These are phyloP conservation scores for Telmatochromis brichardi DNA, from an alignment of 2,113 vertebrate species.

Conservation along the genomic window DNA sequence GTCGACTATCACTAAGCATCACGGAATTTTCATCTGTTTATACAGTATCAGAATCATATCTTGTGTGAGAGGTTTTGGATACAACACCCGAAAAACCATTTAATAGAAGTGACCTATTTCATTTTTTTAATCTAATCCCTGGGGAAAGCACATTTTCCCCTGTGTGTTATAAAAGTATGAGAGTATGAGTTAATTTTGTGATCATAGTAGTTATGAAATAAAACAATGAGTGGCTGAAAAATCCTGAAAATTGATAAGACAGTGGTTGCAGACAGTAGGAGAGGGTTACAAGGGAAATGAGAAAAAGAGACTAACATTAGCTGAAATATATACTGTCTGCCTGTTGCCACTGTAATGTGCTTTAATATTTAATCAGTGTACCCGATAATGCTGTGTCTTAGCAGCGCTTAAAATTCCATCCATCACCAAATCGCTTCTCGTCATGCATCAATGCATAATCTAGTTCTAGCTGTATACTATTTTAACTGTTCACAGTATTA, in stretches of 20 bases:
- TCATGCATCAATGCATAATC: background rate
- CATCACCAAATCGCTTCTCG: background rate
- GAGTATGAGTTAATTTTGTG: background rate
- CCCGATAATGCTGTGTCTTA: constrained; percentile 9
- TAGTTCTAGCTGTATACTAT: background rate
- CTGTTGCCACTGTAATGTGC: background rate
- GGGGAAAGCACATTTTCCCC: background rate
- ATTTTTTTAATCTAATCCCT: background rate
- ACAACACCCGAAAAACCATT: background rate
- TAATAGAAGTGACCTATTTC: constrained; percentile 7
- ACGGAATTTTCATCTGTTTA: background rate
- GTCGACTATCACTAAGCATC: background rate
- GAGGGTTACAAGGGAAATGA: background rate
- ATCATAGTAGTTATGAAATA: background rate
- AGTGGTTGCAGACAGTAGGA: background rate
- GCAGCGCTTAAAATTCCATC: constrained; percentile 49
- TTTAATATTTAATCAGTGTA: constrained; percentile 46
- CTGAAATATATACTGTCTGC: constrained; percentile 29
- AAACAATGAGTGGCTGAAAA: background rate
- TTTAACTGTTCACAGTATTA: background rate
- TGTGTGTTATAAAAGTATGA: background rate
- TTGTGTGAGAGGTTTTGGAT: constrained; percentile 1
- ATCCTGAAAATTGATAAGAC: background rate
- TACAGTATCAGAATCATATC: background rate
- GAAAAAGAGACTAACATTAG: background rate